These are phyloP conservation scores for Danio jaintianensis DNA, from an alignment of 2,797 vertebrate species.

Conservation along the genomic window DNA sequence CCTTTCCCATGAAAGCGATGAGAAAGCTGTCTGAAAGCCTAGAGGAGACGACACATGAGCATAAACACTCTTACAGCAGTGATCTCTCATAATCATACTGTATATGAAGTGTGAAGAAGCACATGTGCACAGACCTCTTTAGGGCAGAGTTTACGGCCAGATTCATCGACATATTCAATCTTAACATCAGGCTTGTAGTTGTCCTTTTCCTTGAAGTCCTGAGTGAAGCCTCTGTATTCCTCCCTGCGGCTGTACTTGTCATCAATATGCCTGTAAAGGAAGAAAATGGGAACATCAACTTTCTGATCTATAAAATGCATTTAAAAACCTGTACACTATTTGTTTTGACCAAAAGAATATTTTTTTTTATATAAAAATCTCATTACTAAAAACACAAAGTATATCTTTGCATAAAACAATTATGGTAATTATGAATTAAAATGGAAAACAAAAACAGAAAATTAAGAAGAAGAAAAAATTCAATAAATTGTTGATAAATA, in stretches of 20 bases:
- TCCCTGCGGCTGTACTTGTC: slow-evolving; percentile 93
- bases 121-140: slow-evolving; percentile 80
- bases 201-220: slow-evolving; percentile 95
- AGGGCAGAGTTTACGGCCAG: slow-evolving; percentile 88
- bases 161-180: slow-evolving; percentile 95
- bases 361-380: no score
- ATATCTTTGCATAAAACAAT: no score
- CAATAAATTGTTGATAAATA: no score
- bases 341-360: no score
- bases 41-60: not conserved
- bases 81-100: not conserved
- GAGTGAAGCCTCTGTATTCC: slow-evolving; percentile 92
- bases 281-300: not conserved
- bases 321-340: no score
- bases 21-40: slow-evolving; percentile 92
- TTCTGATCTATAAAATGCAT: no score
- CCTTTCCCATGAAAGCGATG: slow-evolving; percentile 94
- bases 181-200: slow-evolving; percentile 88
- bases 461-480: no score
- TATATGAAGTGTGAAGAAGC: not conserved
- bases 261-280: slow-evolving; percentile 83
- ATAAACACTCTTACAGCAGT: not conserved
- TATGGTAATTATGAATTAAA: no score
- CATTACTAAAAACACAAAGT: no score
- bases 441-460: no score